Percentiles rank a stretch among this genome's conserved stretches.
Conservation (phyloP, 2,888 invertebrate genomes). For the Ophion slaviceki region DNA sequence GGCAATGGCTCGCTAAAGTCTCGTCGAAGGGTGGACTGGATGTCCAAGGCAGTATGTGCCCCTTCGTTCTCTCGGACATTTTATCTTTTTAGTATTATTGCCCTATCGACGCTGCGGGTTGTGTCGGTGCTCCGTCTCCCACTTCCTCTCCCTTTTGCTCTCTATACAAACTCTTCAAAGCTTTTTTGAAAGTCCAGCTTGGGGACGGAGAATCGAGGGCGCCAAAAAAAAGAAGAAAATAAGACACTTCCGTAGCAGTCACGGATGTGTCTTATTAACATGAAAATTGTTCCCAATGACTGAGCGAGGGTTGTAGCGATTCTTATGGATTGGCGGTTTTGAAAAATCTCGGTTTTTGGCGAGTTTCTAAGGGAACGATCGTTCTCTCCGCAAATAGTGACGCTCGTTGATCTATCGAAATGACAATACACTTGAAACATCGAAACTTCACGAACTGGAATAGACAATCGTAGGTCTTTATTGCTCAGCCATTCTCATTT, state of each 20-base stretch:
- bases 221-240: background rate
- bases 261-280: conserved; percentile 71
- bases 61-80: conserved; percentile 73
- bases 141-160: background rate
- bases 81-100: conserved; percentile 84
- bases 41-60: conserved; percentile 55
- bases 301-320: background rate
- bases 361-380: background rate
- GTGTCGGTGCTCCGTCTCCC: conserved; percentile 36
- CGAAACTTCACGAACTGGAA: background rate
- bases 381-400: background rate
- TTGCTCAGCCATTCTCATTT: background rate
- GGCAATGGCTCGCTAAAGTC: conserved; percentile 75
- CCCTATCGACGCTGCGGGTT: conserved; percentile 80
- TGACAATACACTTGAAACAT: too few species aligned
- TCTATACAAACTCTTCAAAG: conserved; percentile 10
- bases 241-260: conserved; percentile 21
- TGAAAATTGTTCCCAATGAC: conserved; percentile 51
- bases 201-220: conserved; percentile 2
- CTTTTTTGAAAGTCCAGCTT: conserved; percentile 19
- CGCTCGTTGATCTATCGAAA: background rate
- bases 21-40: conserved; percentile 75
- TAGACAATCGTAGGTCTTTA: background rate
- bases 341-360: background rate
- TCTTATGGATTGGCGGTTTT: background rate